A percentile compares a stretch with the other conserved stretches of the same genome.
These are phyloP conservation scores for Orthosia gracilis DNA, from an alignment of 2,888 invertebrate genomes.

Conservation along the genomic window DNA sequence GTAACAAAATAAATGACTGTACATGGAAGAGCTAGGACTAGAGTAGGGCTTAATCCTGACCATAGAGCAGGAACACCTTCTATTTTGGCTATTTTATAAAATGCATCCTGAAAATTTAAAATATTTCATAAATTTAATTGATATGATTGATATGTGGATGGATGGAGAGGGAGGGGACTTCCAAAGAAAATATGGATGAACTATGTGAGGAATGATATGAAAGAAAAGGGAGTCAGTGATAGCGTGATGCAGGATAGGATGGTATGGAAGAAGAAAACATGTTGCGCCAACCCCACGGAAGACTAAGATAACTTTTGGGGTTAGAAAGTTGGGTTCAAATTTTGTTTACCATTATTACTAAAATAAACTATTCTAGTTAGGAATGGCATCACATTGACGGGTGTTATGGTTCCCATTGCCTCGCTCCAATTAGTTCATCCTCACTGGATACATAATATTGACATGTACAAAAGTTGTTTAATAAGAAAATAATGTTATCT, in stretches of 20 bases:
- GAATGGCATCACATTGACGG: background rate
- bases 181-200: too few species aligned
- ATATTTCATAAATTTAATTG: background rate
- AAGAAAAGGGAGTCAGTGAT: too few species aligned
- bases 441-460: background rate
- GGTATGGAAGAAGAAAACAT: too few species aligned
- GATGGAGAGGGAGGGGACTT: too few species aligned
- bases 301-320: background rate
- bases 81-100: slow-evolving; percentile 96
- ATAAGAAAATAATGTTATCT: slow-evolving; percentile 60
- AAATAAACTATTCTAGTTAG: background rate
- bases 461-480: background rate
- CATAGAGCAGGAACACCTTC: slow-evolving; percentile 98
- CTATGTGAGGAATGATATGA: too few species aligned
- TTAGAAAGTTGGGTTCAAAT: background rate
- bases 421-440: too few species aligned
- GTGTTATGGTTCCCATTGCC: background rate
- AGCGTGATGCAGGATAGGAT: too few species aligned
- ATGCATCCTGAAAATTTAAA: slow-evolving; percentile 95
- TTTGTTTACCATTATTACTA: background rate
- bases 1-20: slow-evolving; percentile 99
- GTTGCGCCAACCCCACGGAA: background rate
- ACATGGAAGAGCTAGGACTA: slow-evolving; percentile 98
- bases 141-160: background rate
- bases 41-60: slow-evolving; percentile 99